Base-by-base conservation (phyloP, 2,797 vertebrate genomes). In the Prionace glauca region DNA sequence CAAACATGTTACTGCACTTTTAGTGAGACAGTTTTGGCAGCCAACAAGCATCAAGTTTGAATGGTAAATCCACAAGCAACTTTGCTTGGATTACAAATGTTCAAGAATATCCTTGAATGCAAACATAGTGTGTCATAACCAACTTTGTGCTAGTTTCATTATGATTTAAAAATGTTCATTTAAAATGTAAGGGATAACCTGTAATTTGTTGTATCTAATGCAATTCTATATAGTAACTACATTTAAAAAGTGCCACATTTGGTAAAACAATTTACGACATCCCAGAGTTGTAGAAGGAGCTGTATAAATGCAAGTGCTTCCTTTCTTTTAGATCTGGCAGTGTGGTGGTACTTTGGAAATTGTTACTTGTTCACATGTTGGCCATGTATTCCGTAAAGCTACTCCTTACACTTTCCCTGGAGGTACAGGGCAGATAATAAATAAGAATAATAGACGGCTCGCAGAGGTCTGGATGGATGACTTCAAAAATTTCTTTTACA, bases 381-480 rank as follows among this genome's bases (percentile, higher is more conserved):
- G 99, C 41, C 99, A 99, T n/a, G 99, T 99, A 96, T 99, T 99
- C 97, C 98, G 99, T 96, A 99, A 99, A 97, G 99, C 99, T 60
- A 99, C 99, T 12, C 99, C 99, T 0, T 99, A 99, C 96, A 99
- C 99, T 0, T 99, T 99, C 96, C 99, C 99, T 0, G 99, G 99
- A 96, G 99, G 99, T 96, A 99, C 99, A 0, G 99, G 99, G 0
- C 99, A 99, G 97, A 99, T 99, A 96, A 99, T 99, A 97, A 99
- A 99, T 97, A 99, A 99, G 98, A 99, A 99, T 96, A 99, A 99
- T 98, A 98, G 99, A 0, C 97, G 99, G 32, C 98, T 99, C 96
- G 99, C 99, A 94, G 99, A 99, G 98, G 99, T 99, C 96, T 99
- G 99, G 99, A 99, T 99, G 99, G 99, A 99, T 96, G 99, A 99